Conservation (phyloP, 2,113 vertebrate species). For the Indri indri region DNA sequence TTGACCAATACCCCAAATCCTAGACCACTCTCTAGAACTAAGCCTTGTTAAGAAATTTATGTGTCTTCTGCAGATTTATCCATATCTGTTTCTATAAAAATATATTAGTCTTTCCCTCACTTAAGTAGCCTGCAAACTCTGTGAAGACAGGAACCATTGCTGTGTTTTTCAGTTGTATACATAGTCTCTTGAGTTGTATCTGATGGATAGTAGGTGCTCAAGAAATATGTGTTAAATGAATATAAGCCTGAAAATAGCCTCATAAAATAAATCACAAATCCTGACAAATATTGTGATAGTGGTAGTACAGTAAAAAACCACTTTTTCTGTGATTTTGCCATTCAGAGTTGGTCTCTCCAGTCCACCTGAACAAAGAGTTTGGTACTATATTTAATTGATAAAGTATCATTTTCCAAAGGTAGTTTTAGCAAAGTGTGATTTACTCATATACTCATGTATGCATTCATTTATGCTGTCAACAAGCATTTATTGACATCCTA, state of each 20-base stretch:
- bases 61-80: background rate
- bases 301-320: background rate
- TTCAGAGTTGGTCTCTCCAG: background rate
- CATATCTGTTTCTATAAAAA: background rate
- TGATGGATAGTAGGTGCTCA: background rate
- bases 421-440: background rate
- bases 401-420: background rate
- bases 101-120: background rate
- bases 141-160: background rate
- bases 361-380: background rate
- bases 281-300: background rate
- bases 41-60: background rate
- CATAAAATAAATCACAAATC: background rate
- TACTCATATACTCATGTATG: background rate
- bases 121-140: background rate
- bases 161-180: background rate
- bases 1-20: background rate
- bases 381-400: background rate
- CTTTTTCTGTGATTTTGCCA: background rate
- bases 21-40: background rate
- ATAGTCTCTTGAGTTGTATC: background rate
- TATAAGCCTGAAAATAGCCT: background rate
- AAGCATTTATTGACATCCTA: background rate
- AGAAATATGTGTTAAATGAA: background rate
- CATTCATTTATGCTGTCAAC: background rate